A percentile compares a stretch with the other conserved stretches of the same genome.
phyloP scores from a whole-genome alignment of 2,113 vertebrate genomes.

The Ia io region DNA sequence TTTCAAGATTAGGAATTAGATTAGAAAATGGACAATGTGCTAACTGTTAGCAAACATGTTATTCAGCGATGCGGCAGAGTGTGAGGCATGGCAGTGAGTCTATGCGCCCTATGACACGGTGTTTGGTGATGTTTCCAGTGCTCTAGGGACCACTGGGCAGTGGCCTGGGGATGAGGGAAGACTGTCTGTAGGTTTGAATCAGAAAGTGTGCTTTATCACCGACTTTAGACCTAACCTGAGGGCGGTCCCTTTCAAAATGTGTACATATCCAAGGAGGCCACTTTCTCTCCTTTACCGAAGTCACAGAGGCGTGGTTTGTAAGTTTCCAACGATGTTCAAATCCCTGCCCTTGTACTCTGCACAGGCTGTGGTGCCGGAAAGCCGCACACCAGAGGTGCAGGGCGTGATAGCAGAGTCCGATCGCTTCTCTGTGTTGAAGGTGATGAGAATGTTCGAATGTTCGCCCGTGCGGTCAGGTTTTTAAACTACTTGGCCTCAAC shows the following conservation, averaged over 20 bases:
- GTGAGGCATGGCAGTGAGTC: slow-evolving; percentile 9
- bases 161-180: neutral
- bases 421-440: neutral
- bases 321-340: neutral
- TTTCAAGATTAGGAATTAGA: slow-evolving; percentile 75
- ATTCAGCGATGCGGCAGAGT: slow-evolving; percentile 40
- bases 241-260: neutral
- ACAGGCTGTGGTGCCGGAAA: neutral
- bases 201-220: slow-evolving; percentile 48
- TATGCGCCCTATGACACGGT: neutral
- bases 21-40: slow-evolving; percentile 73
- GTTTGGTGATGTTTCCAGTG: slow-evolving; percentile 16
- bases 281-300: neutral
- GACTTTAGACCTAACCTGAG: neutral
- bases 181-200: slow-evolving; percentile 38
- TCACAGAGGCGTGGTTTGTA: neutral
- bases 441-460: neutral
- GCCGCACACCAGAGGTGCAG: rapidly evolving
- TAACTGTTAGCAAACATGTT: slow-evolving; percentile 69
- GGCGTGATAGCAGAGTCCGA: rapidly evolving
- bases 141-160: neutral
- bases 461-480: neutral
- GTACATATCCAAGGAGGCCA: neutral
- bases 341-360: neutral
- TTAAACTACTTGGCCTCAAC: neutral